Evolutionary conservation across 2,113 vertebrate species (phyloP), one percentile per base, ranked within the genome.

Genomic region (Ciconia stormi): DNA sequence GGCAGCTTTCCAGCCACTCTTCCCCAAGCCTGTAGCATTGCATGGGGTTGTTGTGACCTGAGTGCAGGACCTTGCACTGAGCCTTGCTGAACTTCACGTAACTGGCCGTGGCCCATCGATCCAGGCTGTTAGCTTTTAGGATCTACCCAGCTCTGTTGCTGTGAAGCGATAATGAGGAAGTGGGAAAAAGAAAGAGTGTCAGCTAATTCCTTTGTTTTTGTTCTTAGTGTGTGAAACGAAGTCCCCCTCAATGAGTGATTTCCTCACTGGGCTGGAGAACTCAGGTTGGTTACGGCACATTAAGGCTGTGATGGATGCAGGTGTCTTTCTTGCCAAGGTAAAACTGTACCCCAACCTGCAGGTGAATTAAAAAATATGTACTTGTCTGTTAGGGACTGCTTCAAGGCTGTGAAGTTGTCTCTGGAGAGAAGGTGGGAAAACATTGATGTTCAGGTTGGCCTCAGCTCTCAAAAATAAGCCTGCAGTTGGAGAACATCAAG

Each of bases 281-380:
- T 99, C 98, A 1, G 98, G 98, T 30, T 99, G 98, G 98, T 47
- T 99, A 16, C 98, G 98, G 87, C 98, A 99, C 97, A 98, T 99
- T 90, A 99, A 99, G 98, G 97, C 98, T 88, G 95, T 99, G 65
- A 98, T 99, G 98, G 98, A 99, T 94, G 98, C 98, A 56, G 97
- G 98, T 7, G 95, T 98, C 88, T 98, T 99, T 82, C 97, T 99
- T 56, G 98, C 98, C 76, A 99, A 98, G 98, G 98, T 99, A 97
- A 96, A 93, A 46, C 77, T 83, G 66, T 67, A 27, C 46, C 26
- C 46, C 15, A 19, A 9, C 30, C 50, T 61, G 42, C 52, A 86
- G 82, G 19, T 61, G 26, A 50, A 70, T 49, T 55, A 19, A 76
- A 63, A 62, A n/a, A 30, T 13, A 18, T 8, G 3, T 36, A 13